phyloP scores from a whole-genome alignment of 2,113 vertebrate species.

The Coptodon rendalli region DNA sequence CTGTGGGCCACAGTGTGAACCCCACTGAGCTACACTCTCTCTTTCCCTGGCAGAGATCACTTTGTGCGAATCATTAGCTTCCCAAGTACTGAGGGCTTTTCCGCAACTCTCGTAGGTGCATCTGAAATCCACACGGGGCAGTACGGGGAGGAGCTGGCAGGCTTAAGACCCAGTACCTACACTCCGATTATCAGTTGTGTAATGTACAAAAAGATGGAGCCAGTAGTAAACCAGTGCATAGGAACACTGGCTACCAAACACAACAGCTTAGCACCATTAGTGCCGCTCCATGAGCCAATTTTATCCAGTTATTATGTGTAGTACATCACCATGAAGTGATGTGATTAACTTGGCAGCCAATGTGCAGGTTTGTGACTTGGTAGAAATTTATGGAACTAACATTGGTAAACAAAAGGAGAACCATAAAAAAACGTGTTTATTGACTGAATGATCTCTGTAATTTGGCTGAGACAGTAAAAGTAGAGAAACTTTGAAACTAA shows the following conservation, averaged over 20 bases:
- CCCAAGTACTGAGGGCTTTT: background rate
- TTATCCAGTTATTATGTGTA: constrained; percentile 52
- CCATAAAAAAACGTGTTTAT: background rate
- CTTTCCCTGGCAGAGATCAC: constrained; percentile 31
- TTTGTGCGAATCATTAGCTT: constrained; percentile 54
- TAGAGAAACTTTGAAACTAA: background rate
- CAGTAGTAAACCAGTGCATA: background rate
- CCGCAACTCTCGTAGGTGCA: constrained; percentile 1
- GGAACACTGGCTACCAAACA: constrained; percentile 23
- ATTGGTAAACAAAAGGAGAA: background rate
- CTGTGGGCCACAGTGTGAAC: constrained; percentile 30
- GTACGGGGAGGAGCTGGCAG: background rate
- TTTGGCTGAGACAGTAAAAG: background rate
- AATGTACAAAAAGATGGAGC: constrained; percentile 23
- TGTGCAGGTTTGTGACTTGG: constrained; percentile 3
- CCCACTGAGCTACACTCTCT: constrained; percentile 20
- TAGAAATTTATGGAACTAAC: constrained; percentile 1
- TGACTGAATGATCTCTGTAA: background rate
- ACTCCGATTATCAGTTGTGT: constrained; percentile 22
- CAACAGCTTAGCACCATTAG: constrained; percentile 49
- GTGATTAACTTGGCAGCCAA: constrained; percentile 40
- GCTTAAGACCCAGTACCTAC: background rate
- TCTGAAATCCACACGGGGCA: constrained; percentile 11
- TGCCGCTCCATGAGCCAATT: constrained; percentile 36
- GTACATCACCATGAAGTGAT: constrained; percentile 40